phyloP scores from a whole-genome alignment of 2,888 invertebrate genomes.

The Sclerodermus sp. region DNA sequence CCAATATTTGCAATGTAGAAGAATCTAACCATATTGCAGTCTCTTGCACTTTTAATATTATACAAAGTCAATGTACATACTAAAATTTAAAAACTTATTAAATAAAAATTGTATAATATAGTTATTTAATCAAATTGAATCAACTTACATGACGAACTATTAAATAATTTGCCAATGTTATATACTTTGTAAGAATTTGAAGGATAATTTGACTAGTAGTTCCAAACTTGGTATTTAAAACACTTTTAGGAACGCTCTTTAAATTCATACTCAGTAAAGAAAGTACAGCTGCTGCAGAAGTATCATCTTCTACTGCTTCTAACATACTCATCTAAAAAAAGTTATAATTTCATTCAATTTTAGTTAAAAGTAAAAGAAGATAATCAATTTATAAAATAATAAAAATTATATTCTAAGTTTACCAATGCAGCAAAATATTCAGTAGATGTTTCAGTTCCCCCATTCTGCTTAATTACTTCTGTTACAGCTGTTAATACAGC shows the following conservation, averaged over 20 bases:
- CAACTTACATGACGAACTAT: conserved; percentile 62
- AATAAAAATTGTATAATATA: conserved; percentile 9
- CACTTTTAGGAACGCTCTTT: conserved; percentile 77
- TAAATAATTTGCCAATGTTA: conserved; percentile 69
- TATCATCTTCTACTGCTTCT: conserved; percentile 70
- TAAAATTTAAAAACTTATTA: conserved; percentile 25
- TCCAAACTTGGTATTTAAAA: conserved; percentile 76
- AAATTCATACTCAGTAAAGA: conserved; percentile 85
- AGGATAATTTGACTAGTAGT: conserved; percentile 71
- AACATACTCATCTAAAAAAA: conserved; percentile 72
- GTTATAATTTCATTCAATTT: conserved; percentile 9
- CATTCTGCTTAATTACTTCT: conserved; percentile 87
- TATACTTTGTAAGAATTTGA: conserved; percentile 71
- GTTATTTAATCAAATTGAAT: neutral
- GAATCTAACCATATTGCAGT: conserved; percentile 72
- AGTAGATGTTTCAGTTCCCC: conserved; percentile 83
- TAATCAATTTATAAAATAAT: conserved; percentile 6
- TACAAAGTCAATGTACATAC: conserved; percentile 72
- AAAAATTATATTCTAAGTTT: conserved; percentile 31
- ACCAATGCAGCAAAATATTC: conserved; percentile 93
- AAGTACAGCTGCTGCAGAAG: conserved; percentile 76
- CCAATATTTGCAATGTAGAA: conserved; percentile 73
- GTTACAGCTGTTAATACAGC: conserved; percentile 91
- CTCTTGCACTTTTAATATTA: conserved; percentile 78
- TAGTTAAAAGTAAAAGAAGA: no score